Conservation (phyloP, 1,140 invertebrate species). For the Hylaeus anthracinus region DNA sequence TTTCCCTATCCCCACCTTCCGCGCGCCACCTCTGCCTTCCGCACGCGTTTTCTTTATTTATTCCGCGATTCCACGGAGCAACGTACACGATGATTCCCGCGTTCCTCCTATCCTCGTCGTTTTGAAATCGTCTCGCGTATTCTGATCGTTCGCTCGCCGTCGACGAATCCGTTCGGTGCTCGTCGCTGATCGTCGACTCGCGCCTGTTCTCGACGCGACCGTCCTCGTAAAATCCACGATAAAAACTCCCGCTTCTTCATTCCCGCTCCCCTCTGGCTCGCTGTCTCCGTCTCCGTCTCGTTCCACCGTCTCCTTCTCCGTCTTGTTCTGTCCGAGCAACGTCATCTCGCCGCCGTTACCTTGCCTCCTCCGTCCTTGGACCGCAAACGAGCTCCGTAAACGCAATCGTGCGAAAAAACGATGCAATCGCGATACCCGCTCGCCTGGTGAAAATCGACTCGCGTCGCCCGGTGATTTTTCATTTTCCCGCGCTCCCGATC, state of each 20-base stretch:
- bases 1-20: conserved; percentile 56
- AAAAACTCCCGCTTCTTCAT: conserved; percentile 22
- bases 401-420: conserved; percentile 31
- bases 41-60: conserved; percentile 76
- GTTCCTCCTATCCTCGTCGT: conserved; percentile 1
- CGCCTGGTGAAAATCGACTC: conserved; percentile 16
- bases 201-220: not conserved
- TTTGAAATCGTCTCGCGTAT: conserved; percentile 22
- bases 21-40: conserved; percentile 40
- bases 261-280: too few relatives aligned
- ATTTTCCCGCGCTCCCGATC: not conserved
- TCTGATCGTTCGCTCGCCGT: conserved; percentile 5
- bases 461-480: not conserved
- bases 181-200: not conserved
- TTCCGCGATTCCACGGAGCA: conserved; percentile 65
- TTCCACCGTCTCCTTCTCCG: not conserved
- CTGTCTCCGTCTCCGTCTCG: not conserved
- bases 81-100: conserved; percentile 60
- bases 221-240: conserved; percentile 33
- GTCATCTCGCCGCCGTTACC: not conserved
- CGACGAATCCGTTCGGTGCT: not conserved
- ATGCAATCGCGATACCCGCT: conserved; percentile 14
- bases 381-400: not conserved
- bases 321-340: not conserved
- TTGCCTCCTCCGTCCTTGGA: conserved; percentile 32